These are phyloP conservation scores for Acanthurus lineatus DNA, from an alignment of 2,797 vertebrate genomes.

Conservation along the genomic window DNA sequence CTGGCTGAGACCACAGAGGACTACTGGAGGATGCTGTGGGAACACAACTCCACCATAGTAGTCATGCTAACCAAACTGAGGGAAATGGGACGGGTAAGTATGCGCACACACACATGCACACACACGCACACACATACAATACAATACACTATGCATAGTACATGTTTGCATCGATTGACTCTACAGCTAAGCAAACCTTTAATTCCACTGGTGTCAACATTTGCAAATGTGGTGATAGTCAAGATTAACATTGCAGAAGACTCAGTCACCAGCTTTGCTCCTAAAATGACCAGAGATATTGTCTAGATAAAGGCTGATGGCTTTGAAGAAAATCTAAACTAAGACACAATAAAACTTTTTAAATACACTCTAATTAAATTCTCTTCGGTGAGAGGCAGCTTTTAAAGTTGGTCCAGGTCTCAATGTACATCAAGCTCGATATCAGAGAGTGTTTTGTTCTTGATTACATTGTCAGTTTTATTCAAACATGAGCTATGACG, in stretches of 20 bases:
- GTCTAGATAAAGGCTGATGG: background rate
- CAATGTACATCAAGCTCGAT: background rate
- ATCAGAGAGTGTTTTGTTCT: background rate
- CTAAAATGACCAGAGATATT: background rate
- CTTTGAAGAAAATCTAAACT: background rate
- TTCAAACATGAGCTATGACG: background rate
- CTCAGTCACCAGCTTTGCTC: background rate
- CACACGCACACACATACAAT: constrained; percentile 51
- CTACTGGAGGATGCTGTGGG: constrained; percentile 99
- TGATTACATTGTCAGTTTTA: background rate
- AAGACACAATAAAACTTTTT: background rate
- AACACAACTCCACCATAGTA: constrained; percentile 99
- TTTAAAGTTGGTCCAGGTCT: background rate
- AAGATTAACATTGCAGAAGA: background rate
- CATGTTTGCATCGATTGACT: background rate
- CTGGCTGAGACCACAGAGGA: constrained; percentile 98
- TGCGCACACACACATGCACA: constrained; percentile 37
- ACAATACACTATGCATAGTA: constrained; percentile 27
- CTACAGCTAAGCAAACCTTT: background rate
- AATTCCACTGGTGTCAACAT: background rate
- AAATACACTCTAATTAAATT: constrained; percentile 21
- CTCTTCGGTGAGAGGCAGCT: background rate
- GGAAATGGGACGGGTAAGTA: constrained; percentile 97
- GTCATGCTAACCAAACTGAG: constrained; percentile 99
- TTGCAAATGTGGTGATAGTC: background rate